Evolutionary conservation across 2,113 vertebrate species (phyloP).

Genomic region (Isichthys henryi): DNA sequence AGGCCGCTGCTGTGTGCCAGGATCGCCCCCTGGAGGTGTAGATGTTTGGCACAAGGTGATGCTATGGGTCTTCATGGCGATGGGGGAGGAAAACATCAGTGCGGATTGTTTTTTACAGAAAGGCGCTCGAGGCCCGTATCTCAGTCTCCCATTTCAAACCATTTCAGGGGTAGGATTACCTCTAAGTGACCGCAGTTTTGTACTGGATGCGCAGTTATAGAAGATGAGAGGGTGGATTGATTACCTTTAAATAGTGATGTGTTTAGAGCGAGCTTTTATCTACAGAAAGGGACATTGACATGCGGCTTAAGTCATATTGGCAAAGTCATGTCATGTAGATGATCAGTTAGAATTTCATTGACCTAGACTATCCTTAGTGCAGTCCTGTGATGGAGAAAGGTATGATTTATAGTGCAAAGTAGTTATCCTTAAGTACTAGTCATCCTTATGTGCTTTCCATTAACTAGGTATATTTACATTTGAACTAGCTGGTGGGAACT

Average conservation of each 20-base stretch:
- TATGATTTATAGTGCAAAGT: not conserved
- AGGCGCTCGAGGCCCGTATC: not conserved
- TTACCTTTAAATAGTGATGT: not conserved
- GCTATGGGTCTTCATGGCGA: not conserved
- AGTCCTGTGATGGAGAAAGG: not conserved
- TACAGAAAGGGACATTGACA: not conserved
- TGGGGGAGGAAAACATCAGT: not conserved
- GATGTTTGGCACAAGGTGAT: not conserved
- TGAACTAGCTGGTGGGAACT: not conserved
- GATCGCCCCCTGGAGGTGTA: not conserved
- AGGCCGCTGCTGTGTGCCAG: not conserved
- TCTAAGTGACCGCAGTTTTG: not conserved
- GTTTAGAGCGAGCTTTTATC: not conserved
- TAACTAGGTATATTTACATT: not conserved
- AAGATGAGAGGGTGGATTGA: not conserved
- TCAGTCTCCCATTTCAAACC: not conserved
- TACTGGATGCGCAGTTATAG: not conserved
- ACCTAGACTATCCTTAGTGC: not conserved
- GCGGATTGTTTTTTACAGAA: not conserved
- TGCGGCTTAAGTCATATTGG: not conserved
- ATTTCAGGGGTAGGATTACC: not conserved
- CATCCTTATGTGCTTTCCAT: not conserved
- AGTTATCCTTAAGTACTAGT: not conserved
- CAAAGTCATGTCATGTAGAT: not conserved
- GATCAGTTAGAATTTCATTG: not conserved